Percentiles rank a stretch among this genome's conserved stretches.
Conservation (phyloP, 2,113 vertebrate genomes). For the Pomatostomus ruficeps region DNA sequence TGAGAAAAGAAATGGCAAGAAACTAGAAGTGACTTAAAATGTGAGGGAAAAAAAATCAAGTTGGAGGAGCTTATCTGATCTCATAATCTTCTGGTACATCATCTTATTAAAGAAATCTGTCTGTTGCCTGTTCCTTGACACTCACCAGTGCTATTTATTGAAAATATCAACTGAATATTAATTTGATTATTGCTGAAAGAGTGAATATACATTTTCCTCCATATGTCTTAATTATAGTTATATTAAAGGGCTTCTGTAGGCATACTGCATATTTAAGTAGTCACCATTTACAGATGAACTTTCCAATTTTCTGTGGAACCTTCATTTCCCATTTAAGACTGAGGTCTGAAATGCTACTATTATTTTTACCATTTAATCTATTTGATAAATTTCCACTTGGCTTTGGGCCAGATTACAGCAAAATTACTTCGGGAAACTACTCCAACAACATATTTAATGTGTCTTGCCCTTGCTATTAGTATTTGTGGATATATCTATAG, state of each 20-base stretch:
- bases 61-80: not conserved
- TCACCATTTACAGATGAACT: not conserved
- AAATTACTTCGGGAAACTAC: conserved; percentile 10
- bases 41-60: fast-evolving
- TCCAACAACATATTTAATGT: not conserved
- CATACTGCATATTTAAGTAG: not conserved
- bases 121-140: not conserved
- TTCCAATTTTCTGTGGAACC: not conserved
- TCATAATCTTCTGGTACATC: not conserved
- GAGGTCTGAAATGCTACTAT: not conserved
- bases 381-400: conserved; percentile 13
- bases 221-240: not conserved
- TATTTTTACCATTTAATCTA: conserved; percentile 23
- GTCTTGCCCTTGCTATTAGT: not conserved
- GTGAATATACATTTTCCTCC: not conserved
- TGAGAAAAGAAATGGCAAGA: not conserved
- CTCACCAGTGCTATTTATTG: not conserved
- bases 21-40: not conserved
- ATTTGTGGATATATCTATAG: not conserved
- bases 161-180: not conserved
- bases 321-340: conserved; percentile 13
- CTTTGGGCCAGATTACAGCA: not conserved
- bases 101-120: not conserved
- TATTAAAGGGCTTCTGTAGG: not conserved
- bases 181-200: not conserved